Percentiles rank a stretch among this genome's conserved stretches.
These are phyloP conservation scores for Bubo blakistoni DNA, from an alignment of 2,113 vertebrate genomes.

Conservation along the genomic window DNA sequence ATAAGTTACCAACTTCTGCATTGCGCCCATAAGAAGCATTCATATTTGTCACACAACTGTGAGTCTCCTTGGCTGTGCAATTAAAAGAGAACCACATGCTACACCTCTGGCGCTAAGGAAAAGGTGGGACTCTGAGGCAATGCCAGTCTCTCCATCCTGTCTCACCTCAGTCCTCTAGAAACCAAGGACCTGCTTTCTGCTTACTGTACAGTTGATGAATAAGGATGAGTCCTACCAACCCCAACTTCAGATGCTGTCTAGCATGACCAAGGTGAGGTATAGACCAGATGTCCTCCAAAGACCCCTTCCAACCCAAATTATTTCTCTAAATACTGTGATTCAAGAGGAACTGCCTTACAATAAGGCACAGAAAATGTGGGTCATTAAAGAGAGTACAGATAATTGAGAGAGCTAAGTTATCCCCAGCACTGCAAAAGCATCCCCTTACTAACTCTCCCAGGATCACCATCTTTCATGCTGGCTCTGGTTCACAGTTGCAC, in stretches of 20 bases:
- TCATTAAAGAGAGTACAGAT: not conserved
- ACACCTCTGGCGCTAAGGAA: not conserved
- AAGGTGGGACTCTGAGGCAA: not conserved
- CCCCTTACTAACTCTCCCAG: not conserved
- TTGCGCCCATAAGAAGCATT: not conserved
- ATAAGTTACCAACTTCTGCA: fast-evolving
- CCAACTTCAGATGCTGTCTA: not conserved
- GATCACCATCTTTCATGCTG: not conserved
- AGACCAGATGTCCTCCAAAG: not conserved
- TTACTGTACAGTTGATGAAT: not conserved
- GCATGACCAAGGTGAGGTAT: not conserved
- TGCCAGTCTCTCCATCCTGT: not conserved
- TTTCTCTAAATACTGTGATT: not conserved
- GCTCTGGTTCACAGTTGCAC: not conserved
- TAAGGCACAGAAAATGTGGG: not conserved
- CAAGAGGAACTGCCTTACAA: not conserved
- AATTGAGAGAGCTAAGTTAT: not conserved
- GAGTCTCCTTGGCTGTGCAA: not conserved
- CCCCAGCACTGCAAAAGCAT: not conserved
- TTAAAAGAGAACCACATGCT: not conserved
- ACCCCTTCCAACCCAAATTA: not conserved
- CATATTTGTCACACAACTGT: not conserved
- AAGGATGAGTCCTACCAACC: not conserved
- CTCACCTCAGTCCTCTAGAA: not conserved
- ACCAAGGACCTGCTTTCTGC: not conserved